phyloP scores from a whole-genome alignment of 2,888 invertebrate genomes.

The Eudasyphora cyanicolor region DNA sequence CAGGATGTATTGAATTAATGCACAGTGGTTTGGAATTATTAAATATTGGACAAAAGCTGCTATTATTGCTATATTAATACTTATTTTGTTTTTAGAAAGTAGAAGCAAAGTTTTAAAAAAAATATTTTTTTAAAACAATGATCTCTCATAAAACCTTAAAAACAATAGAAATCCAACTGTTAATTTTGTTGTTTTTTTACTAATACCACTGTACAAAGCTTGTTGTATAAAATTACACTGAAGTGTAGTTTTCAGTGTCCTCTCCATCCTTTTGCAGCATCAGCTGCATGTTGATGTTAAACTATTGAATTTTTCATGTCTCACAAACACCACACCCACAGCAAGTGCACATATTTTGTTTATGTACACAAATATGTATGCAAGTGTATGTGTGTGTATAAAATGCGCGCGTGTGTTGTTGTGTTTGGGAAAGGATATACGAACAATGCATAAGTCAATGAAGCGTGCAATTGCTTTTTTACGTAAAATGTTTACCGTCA shows the following conservation, averaged over 20 bases:
- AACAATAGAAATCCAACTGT: too few species aligned
- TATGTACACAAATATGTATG: neutral
- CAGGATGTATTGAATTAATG: too few species aligned
- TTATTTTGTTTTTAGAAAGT: too few species aligned
- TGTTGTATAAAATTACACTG: neutral
- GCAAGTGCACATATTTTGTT: neutral
- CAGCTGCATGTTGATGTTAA: constrained; percentile 46
- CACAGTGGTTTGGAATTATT: too few species aligned
- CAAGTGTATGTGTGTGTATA: neutral
- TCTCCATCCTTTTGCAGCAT: constrained; percentile 9
- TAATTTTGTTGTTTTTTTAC: neutral
- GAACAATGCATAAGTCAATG: constrained; percentile 31
- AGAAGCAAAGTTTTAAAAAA: too few species aligned
- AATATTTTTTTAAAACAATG: too few species aligned
- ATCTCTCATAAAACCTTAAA: too few species aligned
- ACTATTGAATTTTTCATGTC: constrained; percentile 43
- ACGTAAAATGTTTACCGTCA: constrained; percentile 1
- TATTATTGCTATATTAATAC: too few species aligned
- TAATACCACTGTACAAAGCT: neutral
- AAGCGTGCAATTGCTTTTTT: constrained; percentile 30
- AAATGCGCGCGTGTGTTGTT: neutral
- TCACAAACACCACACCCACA: constrained; percentile 12
- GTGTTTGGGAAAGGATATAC: neutral
- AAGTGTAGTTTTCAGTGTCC: neutral
- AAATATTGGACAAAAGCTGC: too few species aligned